Conservation (phyloP, 2,888 invertebrate genomes). For the Syrphus vitripennis region DNA sequence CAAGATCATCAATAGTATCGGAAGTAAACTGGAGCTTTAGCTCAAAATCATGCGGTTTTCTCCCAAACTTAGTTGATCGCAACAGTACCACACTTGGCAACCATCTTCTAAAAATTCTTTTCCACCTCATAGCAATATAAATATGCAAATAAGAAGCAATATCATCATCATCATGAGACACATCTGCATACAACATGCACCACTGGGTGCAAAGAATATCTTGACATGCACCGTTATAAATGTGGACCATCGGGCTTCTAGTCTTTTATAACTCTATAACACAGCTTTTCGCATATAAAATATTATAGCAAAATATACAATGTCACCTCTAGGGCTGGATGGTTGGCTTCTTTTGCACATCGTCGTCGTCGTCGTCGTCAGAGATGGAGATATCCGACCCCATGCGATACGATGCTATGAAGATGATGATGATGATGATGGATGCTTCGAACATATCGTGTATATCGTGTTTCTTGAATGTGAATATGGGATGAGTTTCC, state of each 20-base stretch:
- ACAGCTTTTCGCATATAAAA: neutral
- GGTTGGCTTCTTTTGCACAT: constrained; percentile 17
- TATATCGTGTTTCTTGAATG: constrained; percentile 43
- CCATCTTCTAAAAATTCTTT: neutral
- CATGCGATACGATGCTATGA: constrained; percentile 20
- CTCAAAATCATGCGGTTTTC: too few species aligned
- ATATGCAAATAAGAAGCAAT: constrained; percentile 22
- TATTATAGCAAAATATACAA: neutral
- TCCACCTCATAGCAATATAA: neutral
- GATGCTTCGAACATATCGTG: constrained; percentile 30
- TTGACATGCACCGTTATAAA: constrained; percentile 18
- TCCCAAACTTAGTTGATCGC: too few species aligned
- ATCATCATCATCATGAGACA: neutral
- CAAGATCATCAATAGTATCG: too few species aligned
- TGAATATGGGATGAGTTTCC: constrained; percentile 1
- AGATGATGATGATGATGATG: constrained; percentile 20
- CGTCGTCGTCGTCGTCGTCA: too few species aligned
- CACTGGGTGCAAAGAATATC: constrained; percentile 27
- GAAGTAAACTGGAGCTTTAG: too few species aligned
- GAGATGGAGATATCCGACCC: too few species aligned
- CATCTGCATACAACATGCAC: constrained; percentile 48
- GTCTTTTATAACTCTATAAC: neutral
- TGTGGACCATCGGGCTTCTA: constrained; percentile 2
- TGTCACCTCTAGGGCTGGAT: constrained; percentile 20
- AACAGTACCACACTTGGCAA: constrained; percentile 6